Conservation (phyloP, 2,888 invertebrate genomes). For the Amblyteles armatorius region DNA sequence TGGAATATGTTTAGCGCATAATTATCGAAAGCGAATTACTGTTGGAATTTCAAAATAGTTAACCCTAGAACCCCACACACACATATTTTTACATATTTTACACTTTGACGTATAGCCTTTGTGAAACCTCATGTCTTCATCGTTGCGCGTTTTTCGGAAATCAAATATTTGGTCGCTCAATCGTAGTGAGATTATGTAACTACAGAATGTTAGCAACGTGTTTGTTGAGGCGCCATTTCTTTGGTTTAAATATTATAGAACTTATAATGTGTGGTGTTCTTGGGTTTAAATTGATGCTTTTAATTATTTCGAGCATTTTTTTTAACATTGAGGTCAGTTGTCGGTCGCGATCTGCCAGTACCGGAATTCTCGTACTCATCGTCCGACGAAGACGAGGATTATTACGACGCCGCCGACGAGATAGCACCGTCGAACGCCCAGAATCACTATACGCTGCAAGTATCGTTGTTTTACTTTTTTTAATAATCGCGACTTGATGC, state of each 20-base stretch:
- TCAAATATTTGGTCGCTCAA: not conserved
- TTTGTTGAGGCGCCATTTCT: not conserved
- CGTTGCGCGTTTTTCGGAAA: not conserved
- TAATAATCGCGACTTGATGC: not conserved
- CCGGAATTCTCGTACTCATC: conserved; percentile 99
- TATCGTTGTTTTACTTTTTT: conserved; percentile 56
- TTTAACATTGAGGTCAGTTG: conserved; percentile 66
- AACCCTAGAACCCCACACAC: conserved; percentile 36
- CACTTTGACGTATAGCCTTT: conserved; percentile 13
- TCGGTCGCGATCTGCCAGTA: conserved; percentile 89
- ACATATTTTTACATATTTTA: conserved; percentile 53
- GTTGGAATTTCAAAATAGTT: conserved; percentile 1
- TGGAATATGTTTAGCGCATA: conserved; percentile 1
- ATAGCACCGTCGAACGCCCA: conserved; percentile 77
- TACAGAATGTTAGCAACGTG: not conserved
- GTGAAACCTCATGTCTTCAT: not conserved
- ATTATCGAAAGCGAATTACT: not conserved
- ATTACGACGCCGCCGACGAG: conserved; percentile 95
- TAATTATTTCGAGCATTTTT: not conserved
- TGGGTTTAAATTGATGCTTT: not conserved
- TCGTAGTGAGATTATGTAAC: not conserved
- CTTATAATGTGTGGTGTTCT: not conserved
- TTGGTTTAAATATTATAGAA: not conserved
- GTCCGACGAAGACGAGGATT: conserved; percentile 97
- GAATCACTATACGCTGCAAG: conserved; percentile 77